Evolutionary conservation across 1,140 invertebrate species (phyloP), one percentile per base, ranked within the genome.

Genomic region (Lanistes nyassanus): DNA sequence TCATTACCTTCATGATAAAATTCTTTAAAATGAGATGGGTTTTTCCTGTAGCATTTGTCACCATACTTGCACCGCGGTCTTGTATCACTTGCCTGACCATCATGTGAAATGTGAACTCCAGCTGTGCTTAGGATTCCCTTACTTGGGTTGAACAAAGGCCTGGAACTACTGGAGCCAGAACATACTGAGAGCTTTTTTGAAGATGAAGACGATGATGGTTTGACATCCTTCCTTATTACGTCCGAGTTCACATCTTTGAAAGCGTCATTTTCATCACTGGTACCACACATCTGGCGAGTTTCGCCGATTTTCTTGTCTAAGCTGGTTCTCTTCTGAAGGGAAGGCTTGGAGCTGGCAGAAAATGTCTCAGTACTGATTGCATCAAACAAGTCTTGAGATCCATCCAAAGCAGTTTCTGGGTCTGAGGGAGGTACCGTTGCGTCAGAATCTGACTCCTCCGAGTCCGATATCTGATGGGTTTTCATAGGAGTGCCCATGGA

Each of bases 21-120:
- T 53, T 84, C 84, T 65, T 78, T 72, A 53, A 80, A 77, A 67
- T 85, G 84, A 36, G 74, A 65, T 34, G 83, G 83, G 74, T 85
- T 85, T 79, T 82, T 85, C 58, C 84, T 79, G 73, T 82, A 85
- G 76, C 83, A 84, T 53, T 80, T 82, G 23, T 74, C 60, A 37
- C 83, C 83, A 82, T 80, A 84, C 73, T 81, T 69, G 77, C 84
- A 85, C 23, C 34, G 42, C n/a, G 76, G 79, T 75, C 19, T 68
- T 31, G 3, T 47, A 39, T 53, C 60, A 23, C 29, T 31, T 39
- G 29, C 60, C 3, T 58, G 2, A 47, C 42, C 19, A 13, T 47
- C 42, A 6, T 6, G 42, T 47, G 42, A 47, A 47, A 47, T 16
- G 19, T 16, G 19, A 13, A 16, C 42, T 16, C 42, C 42, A 47